Percentiles rank a stretch among this genome's conserved stretches.
Conservation (phyloP, 2,113 vertebrate species). For the Phalacrocorax carbo region DNA sequence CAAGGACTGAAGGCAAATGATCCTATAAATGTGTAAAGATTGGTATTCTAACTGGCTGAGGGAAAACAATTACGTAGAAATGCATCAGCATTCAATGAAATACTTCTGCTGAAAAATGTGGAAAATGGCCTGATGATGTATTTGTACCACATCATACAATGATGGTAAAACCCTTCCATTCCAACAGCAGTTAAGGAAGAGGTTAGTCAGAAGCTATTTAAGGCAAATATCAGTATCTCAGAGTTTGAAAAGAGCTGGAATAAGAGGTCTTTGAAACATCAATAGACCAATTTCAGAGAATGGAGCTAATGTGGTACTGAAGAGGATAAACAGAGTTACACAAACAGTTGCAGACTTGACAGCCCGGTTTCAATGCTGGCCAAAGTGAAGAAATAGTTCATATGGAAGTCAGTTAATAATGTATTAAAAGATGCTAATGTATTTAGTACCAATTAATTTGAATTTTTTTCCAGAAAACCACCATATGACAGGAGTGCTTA, state of each 20-base stretch:
- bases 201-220: not conserved
- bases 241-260: not conserved
- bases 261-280: not conserved
- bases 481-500: conserved; percentile 23
- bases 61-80: not conserved
- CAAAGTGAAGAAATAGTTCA: not conserved
- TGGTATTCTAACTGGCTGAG: not conserved
- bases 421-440: not conserved
- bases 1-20: not conserved
- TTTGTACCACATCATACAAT: not conserved
- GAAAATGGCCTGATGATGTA: not conserved
- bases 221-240: not conserved
- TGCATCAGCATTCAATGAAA: not conserved
- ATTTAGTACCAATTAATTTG: not conserved
- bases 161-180: not conserved
- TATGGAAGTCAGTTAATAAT: not conserved
- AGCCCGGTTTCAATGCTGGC: not conserved
- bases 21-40: not conserved
- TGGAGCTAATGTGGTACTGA: not conserved
- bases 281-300: not conserved
- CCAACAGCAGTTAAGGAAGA: not conserved
- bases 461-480: not conserved
- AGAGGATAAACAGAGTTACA: not conserved
- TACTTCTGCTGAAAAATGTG: not conserved
- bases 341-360: not conserved